Percentiles rank a stretch among this genome's conserved stretches.
These are phyloP conservation scores for Cariama cristata DNA, from an alignment of 2,113 vertebrate genomes.

Conservation along the genomic window DNA sequence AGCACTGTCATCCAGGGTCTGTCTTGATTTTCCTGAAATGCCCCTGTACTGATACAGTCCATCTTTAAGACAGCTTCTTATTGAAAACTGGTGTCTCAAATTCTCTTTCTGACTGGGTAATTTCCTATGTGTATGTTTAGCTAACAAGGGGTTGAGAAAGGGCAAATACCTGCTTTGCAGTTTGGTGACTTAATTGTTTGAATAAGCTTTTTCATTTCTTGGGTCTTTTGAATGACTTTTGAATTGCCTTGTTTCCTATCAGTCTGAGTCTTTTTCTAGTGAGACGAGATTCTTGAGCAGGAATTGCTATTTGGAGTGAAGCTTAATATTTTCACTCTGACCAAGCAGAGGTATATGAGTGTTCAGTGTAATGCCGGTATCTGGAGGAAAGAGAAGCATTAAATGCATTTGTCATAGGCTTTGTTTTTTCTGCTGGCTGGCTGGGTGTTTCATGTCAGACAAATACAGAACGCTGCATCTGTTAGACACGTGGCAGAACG, in stretches of 20 bases:
- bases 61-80: not conserved
- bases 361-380: not conserved
- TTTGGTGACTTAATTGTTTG: not conserved
- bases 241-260: not conserved
- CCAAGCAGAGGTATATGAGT: no score
- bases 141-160: not conserved
- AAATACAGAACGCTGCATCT: not conserved
- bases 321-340: not conserved
- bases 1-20: not conserved
- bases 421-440: not conserved
- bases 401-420: not conserved
- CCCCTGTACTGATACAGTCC: not conserved
- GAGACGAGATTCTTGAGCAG: not conserved
- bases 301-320: not conserved
- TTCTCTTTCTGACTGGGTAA: not conserved
- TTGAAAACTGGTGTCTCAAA: not conserved
- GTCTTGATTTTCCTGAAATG: not conserved
- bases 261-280: not conserved
- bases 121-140: not conserved
- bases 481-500: fast-evolving
- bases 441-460: not conserved
- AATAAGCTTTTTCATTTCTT: not conserved
- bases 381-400: not conserved
- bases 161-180: not conserved
- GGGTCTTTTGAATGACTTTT: not conserved